phyloP scores from a whole-genome alignment of 2,888 invertebrate genomes.

The Embidobia sp. region DNA sequence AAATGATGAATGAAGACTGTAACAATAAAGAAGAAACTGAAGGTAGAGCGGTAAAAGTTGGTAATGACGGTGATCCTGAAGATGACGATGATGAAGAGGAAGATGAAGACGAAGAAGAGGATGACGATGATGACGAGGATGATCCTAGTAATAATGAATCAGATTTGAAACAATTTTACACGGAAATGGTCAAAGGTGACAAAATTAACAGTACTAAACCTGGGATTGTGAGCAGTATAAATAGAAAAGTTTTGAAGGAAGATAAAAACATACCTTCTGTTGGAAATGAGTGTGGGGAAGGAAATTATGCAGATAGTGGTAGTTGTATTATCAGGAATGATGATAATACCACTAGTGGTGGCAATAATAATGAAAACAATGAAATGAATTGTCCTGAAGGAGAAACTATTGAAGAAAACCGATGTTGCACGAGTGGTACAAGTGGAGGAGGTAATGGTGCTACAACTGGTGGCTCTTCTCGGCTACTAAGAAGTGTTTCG shows the following conservation, averaged over 20 bases:
- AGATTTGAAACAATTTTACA: conserved; percentile 79
- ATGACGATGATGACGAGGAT: conserved; percentile 77
- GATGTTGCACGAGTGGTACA: conserved; percentile 48
- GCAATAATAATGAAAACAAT: conserved; percentile 74
- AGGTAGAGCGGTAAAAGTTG: conserved; percentile 65
- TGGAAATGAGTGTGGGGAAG: conserved; percentile 31
- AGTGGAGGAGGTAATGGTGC: conserved; percentile 70
- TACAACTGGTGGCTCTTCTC: conserved; percentile 77
- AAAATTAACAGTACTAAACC: conserved; percentile 55
- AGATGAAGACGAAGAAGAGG: conserved; percentile 80
- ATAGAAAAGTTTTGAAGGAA: conserved; percentile 42
- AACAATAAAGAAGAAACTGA: conserved; percentile 51
- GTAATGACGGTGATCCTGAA: conserved; percentile 76
- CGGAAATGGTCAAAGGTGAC: conserved; percentile 76
- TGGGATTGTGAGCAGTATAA: conserved; percentile 14
- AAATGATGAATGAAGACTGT: conserved; percentile 76
- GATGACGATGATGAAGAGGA: conserved; percentile 76
- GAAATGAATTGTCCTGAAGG: conserved; percentile 67
- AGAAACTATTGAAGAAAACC: conserved; percentile 46
- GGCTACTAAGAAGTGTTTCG: conserved; percentile 83
- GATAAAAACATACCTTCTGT: conserved; percentile 27
- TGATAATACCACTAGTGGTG: conserved; percentile 18
- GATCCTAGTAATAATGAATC: conserved; percentile 73
- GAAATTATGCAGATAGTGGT: conserved; percentile 13
- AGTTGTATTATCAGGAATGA: conserved; percentile 34